Evolutionary conservation across 2,113 vertebrate species (phyloP), one percentile per base, ranked within the genome.

Genomic region (Otolemur garnettii): DNA sequence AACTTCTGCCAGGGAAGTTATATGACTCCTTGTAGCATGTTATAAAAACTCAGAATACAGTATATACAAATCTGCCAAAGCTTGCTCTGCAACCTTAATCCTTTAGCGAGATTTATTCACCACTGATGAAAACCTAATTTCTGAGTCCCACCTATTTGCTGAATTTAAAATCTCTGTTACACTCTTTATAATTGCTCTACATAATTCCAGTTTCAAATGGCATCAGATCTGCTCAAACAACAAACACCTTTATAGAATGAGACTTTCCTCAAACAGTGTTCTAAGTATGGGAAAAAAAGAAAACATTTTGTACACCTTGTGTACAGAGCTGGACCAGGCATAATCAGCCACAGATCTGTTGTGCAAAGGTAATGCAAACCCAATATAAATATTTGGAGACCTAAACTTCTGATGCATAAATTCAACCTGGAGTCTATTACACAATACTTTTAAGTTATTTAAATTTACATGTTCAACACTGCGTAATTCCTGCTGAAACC

Each of bases 131-230:
- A 94, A 38, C 55, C 72, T 66, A 62, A 28, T 97, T 95, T 94
- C 64, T 95, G 90, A 93, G 80, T 95, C 95, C 97, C 74, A 5
- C 96, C 96, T 97, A 90, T 64, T 98, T 97, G 88, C 88, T 96
- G 86, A 97, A 96, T 97, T 96, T 95, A 9, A 96, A 97, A 78
- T 72, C 96, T 93, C 86, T 96, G 95, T 91, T 79, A 96, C 69
- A 45, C 45, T 97, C 96, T 95, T 95, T 86, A 96, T 92, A 90
- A 96, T 87, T 85, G n/a, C 9, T 90, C 94, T 93, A 95, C 93
- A 87, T 33, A 90, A 98, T 90, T 94, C 89, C 89, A 96, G 14
- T 4, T 93, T 26, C 17, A 75, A 87, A 94, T 98, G 96, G 96
- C 95, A 92, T n/a, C 93, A 98, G 96, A 1, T 79, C 90, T 97